Evolutionary conservation across 92 coral and sea anemone genomes (phyloP).

Genomic region (Parazoanthus atlanticus): DNA sequence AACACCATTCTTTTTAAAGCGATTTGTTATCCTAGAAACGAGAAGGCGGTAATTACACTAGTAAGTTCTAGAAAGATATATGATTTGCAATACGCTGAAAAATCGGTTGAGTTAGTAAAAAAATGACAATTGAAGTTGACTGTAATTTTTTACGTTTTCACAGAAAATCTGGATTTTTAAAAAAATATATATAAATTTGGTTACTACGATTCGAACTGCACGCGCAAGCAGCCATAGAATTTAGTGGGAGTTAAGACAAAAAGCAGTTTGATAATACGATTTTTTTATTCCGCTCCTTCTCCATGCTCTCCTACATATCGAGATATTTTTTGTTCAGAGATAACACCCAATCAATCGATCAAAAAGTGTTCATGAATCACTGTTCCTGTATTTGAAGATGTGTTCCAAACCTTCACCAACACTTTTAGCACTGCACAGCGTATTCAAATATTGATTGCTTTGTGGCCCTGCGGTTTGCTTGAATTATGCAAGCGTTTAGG

Average conservation of each 20-base stretch:
- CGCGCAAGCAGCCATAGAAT: slow-evolving; percentile 26
- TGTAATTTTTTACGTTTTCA: not conserved
- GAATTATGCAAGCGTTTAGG: slow-evolving; percentile 66
- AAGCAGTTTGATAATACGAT: not conserved
- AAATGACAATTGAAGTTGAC: not conserved
- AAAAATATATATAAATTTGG: not conserved
- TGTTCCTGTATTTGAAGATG: not conserved
- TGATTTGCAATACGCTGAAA: not conserved
- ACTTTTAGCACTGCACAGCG: slow-evolving; percentile 30
- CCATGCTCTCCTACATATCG: not conserved
- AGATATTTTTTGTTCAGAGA: not conserved
- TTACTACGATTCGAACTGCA: slow-evolving; percentile 33
- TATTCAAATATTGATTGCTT: slow-evolving; percentile 63
- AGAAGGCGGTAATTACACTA: not conserved
- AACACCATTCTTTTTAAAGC: slow-evolving; percentile 56
- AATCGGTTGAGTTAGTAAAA: not conserved
- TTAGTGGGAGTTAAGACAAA: slow-evolving; percentile 7
- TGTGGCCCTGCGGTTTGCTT: slow-evolving; percentile 43
- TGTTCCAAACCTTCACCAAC: slow-evolving; percentile 1
- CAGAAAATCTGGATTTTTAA: too few relatives aligned
- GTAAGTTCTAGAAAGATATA: not conserved
- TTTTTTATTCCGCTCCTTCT: not conserved
- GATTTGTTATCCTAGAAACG: slow-evolving; percentile 58
- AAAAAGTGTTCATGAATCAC: not conserved
- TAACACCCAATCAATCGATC: not conserved